Conservation (phyloP, 2,113 vertebrate genomes). For the Marmota flaviventris region DNA sequence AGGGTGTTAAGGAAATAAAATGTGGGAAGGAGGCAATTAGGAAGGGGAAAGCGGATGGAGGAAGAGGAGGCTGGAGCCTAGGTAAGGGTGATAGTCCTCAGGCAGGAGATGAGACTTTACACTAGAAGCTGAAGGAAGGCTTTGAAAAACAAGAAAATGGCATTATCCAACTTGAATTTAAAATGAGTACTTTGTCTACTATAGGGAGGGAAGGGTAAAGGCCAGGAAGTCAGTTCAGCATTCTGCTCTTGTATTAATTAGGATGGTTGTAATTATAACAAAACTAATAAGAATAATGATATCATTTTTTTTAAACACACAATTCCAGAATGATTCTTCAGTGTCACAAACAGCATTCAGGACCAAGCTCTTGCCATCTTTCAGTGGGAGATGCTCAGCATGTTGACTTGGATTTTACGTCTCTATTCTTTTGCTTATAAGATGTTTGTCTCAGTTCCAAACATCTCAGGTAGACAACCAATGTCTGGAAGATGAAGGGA, state of each 20-base stretch:
- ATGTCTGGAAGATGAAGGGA: not conserved
- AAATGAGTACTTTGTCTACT: not conserved
- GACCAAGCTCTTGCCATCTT: not conserved
- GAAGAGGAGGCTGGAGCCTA: not conserved
- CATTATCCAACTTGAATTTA: constrained; percentile 25
- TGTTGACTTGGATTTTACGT: not conserved
- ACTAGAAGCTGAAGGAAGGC: not conserved
- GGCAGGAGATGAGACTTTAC: not conserved
- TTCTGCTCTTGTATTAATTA: constrained; percentile 45
- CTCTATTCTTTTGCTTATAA: not conserved
- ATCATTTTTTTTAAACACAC: not conserved
- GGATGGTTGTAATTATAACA: constrained; percentile 21
- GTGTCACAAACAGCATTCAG: not conserved
- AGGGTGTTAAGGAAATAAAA: not conserved
- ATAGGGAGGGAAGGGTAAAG: not conserved
- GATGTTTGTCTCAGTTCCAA: not conserved
- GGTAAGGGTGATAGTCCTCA: not conserved
- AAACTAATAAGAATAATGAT: constrained; percentile 20
- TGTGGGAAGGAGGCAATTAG: not conserved
- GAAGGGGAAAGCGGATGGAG: not conserved
- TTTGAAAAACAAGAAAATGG: not conserved
- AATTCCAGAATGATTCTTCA: not conserved
- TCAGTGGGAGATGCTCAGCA: not conserved
- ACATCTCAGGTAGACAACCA: not conserved
- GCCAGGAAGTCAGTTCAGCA: constrained; percentile 12